Conservation (phyloP, 92 coral and sea anemone species). For the Ricordea florida region DNA sequence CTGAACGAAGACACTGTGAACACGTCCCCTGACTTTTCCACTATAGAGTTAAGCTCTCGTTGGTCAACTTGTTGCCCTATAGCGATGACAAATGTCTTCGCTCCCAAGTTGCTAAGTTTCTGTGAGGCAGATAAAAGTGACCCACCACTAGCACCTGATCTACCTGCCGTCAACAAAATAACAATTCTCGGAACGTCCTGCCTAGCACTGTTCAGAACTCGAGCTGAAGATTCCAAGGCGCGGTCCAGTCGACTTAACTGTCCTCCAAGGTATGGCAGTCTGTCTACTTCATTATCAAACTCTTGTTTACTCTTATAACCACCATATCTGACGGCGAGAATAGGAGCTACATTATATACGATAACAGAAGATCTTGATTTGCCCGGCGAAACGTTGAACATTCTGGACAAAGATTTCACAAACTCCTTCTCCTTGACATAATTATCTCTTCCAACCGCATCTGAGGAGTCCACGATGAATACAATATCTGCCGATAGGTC, state of each 20-base stretch:
- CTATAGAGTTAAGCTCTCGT: slow-evolving; percentile 39
- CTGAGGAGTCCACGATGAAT: slow-evolving; percentile 73
- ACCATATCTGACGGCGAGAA: slow-evolving; percentile 17
- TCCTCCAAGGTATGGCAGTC: slow-evolving; percentile 45
- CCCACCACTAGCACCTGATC: slow-evolving; percentile 27
- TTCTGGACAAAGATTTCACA: slow-evolving; percentile 42
- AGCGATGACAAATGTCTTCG: slow-evolving; percentile 55
- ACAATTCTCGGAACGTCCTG: slow-evolving; percentile 12
- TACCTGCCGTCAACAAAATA: slow-evolving; percentile 34
- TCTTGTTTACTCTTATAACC: slow-evolving; percentile 11
- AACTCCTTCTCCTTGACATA: slow-evolving; percentile 58
- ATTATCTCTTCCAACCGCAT: slow-evolving; percentile 26
- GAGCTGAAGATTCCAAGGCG: slow-evolving; percentile 52
- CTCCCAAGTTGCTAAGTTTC: slow-evolving; percentile 48
- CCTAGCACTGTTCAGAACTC: slow-evolving; percentile 25
- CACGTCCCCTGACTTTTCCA: slow-evolving; percentile 31
- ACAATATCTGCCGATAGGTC: slow-evolving; percentile 64
- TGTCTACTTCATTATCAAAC: slow-evolving; percentile 36
- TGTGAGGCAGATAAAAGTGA: slow-evolving; percentile 29
- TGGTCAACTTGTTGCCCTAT: slow-evolving; percentile 43
- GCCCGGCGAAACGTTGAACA: slow-evolving; percentile 35
- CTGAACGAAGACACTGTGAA: slow-evolving; percentile 5
- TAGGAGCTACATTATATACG: slow-evolving; percentile 36
- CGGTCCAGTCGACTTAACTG: slow-evolving; percentile 51
- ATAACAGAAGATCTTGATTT: slow-evolving; percentile 54